These are phyloP conservation scores for Drosophila recens DNA, from an alignment of 2,888 invertebrate genomes.

Conservation along the genomic window DNA sequence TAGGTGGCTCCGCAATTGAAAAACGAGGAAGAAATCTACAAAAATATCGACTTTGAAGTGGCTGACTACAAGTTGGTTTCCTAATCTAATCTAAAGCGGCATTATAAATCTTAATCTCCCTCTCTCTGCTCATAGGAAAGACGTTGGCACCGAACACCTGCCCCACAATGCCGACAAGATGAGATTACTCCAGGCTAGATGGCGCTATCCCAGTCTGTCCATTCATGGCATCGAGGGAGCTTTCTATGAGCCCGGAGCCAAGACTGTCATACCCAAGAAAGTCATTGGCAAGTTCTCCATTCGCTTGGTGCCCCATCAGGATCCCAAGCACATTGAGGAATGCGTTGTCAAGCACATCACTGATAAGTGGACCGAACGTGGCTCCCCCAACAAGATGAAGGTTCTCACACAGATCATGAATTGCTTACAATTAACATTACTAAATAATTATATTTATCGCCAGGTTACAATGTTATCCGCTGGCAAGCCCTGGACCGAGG, in stretches of 20 bases:
- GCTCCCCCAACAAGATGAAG: conserved; percentile 94
- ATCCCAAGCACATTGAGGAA: conserved; percentile 92
- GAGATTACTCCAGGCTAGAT: conserved; percentile 95
- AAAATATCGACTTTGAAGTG: conserved; percentile 94
- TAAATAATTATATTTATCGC: background rate
- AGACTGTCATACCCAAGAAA: conserved; percentile 97
- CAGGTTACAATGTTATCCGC: conserved; percentile 74
- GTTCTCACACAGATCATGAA: conserved; percentile 39
- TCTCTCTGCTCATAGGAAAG: conserved; percentile 81
- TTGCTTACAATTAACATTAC: too few species aligned
- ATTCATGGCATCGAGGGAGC: conserved; percentile 98
- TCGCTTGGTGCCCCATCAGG: conserved; percentile 97
- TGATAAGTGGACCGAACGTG: conserved; percentile 91
- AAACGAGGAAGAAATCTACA: conserved; percentile 90
- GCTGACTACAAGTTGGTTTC: conserved; percentile 89
- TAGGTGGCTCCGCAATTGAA: conserved; percentile 88
- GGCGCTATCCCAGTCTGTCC: conserved; percentile 97
- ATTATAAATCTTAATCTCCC: conserved; percentile 50
- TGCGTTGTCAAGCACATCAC: conserved; percentile 92
- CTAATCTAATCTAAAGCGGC: conserved; percentile 57
- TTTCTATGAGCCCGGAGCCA: conserved; percentile 96
- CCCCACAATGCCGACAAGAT: conserved; percentile 92
- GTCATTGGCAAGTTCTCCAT: conserved; percentile 99
- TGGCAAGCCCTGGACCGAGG: conserved; percentile 96
- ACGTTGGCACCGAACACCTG: conserved; percentile 89